Conservation (phyloP, 2,888 invertebrate genomes). For the Drosophila stalkeri region DNA sequence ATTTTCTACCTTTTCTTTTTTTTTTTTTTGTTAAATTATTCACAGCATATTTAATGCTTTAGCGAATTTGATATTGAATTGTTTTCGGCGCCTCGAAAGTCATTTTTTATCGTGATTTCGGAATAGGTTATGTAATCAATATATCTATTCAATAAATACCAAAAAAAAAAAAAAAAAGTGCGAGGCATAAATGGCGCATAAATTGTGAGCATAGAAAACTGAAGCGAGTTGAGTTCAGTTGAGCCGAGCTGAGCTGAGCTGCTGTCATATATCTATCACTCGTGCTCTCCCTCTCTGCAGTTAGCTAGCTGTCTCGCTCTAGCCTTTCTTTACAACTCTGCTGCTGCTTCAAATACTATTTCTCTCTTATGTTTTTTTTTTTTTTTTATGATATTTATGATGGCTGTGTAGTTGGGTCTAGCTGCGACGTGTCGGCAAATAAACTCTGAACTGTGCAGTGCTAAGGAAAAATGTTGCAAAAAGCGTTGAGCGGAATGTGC, state of each 20-base stretch:
- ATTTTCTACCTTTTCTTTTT: background rate
- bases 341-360: constrained; percentile 13
- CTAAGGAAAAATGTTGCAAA: constrained; percentile 61
- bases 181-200: constrained; percentile 77
- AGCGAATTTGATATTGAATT: constrained; percentile 65
- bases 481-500: constrained; percentile 47
- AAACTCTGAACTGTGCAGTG: constrained; percentile 63
- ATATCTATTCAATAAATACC: constrained; percentile 67
- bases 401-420: constrained; percentile 37
- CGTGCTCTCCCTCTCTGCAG: too few species aligned
- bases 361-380: constrained; percentile 58
- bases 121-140: constrained; percentile 63
- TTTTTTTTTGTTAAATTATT: constrained; percentile 16
- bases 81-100: constrained; percentile 37
- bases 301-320: background rate
- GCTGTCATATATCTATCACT: constrained; percentile 17
- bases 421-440: constrained; percentile 77
- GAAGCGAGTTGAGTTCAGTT: constrained; percentile 9
- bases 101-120: constrained; percentile 70
- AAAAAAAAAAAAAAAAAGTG: constrained; percentile 37
- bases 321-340: background rate
- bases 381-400: constrained; percentile 78
- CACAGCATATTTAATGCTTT: constrained; percentile 53
- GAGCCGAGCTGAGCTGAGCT: constrained; percentile 6
- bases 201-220: constrained; percentile 56